Evolutionary conservation across 2,888 invertebrate species (phyloP).

Genomic region (Lithophane ornitopus): DNA sequence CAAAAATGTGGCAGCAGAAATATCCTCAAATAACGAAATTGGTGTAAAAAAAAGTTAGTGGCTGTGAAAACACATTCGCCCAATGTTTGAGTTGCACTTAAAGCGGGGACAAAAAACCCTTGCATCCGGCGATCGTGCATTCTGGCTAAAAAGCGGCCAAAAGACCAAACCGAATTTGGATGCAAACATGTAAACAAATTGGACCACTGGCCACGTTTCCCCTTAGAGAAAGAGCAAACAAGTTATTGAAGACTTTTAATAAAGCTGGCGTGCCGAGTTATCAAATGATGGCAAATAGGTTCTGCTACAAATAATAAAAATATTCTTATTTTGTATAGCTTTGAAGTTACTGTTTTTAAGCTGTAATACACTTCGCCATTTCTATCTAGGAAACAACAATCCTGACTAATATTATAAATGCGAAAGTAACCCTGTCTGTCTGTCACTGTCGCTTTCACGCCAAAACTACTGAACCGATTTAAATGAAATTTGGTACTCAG

Average conservation of each 20-base stretch:
- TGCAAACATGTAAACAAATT: constrained; percentile 73
- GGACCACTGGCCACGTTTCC: constrained; percentile 56
- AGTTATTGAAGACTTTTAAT: constrained; percentile 39
- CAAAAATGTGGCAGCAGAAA: constrained; percentile 62
- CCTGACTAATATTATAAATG: too few species aligned
- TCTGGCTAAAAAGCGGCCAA: constrained; percentile 82
- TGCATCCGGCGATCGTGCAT: constrained; percentile 82
- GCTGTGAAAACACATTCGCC: constrained; percentile 70
- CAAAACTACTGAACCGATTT: too few species aligned
- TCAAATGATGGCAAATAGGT: not conserved
- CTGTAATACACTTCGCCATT: not conserved
- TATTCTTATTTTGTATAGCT: not conserved
- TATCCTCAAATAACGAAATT: constrained; percentile 64
- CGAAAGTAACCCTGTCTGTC: too few species aligned
- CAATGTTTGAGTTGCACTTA: constrained; percentile 85
- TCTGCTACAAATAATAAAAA: not conserved
- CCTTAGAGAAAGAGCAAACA: constrained; percentile 49
- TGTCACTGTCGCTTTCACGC: too few species aligned
- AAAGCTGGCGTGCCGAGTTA: constrained; percentile 3
- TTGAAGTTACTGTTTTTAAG: not conserved
- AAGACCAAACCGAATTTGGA: constrained; percentile 83
- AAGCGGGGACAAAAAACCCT: constrained; percentile 77
- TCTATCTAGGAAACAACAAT: not conserved
- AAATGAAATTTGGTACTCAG: too few species aligned
- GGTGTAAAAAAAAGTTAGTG: constrained; percentile 66